These are phyloP conservation scores for Echinarachnius parma DNA, from an alignment of 53 echinoderm and acorn worm genomes.

Conservation along the genomic window DNA sequence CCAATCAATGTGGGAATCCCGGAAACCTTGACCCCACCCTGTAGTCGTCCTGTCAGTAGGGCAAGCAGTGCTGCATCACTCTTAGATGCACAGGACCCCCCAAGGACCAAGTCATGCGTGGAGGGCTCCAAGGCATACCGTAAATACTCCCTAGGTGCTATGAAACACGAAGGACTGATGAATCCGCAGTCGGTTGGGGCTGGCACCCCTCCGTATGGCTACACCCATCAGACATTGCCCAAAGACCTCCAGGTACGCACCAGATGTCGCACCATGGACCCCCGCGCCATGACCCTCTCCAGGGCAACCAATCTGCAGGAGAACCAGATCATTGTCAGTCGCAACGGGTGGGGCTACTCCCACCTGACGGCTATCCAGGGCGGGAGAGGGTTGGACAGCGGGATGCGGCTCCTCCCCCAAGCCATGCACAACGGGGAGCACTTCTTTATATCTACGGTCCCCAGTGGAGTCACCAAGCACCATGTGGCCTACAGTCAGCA, in stretches of 20 bases:
- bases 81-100: constrained; percentile 23
- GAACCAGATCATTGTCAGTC: constrained; percentile 30
- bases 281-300: constrained; percentile 32
- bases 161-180: constrained; percentile 40
- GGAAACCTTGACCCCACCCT: constrained; percentile 40
- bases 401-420: constrained; percentile 18
- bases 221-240: constrained; percentile 26
- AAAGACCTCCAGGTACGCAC: constrained; percentile 25
- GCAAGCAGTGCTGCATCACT: constrained; percentile 46
- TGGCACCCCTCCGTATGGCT: constrained; percentile 13
- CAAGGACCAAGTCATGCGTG: constrained; percentile 18
- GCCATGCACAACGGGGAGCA: constrained; percentile 48
- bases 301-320: constrained; percentile 27
- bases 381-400: background rate
- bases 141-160: constrained; percentile 35
- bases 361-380: constrained; percentile 10
- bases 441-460: constrained; percentile 43
- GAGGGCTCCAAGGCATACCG: constrained; percentile 19
- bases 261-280: constrained; percentile 35
- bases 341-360: constrained; percentile 43
- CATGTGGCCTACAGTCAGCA: constrained; percentile 61
- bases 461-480: constrained; percentile 58
- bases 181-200: constrained; percentile 9
- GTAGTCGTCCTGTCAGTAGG: constrained; percentile 40
- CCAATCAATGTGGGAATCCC: constrained; percentile 37